These are phyloP conservation scores for Myiotriccus ornatus DNA, from an alignment of 2,797 vertebrate species.

Conservation along the genomic window DNA sequence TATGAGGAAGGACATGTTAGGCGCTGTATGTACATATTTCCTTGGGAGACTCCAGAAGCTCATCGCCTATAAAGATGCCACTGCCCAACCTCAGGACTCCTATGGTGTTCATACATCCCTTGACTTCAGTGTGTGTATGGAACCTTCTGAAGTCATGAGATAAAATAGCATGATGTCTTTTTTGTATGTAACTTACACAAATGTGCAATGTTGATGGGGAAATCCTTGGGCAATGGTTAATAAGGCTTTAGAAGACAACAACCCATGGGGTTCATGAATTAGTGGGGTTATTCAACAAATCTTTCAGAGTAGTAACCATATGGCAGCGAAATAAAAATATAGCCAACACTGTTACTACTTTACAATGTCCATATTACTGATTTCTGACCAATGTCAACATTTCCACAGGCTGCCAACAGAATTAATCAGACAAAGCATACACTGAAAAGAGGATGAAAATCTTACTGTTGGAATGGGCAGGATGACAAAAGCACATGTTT, in stretches of 20 bases:
- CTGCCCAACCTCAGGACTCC: background rate
- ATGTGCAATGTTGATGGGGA: background rate
- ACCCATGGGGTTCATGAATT: background rate
- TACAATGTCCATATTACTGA: background rate
- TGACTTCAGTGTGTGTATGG: background rate
- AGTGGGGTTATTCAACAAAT: background rate
- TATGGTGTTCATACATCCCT: accelerated
- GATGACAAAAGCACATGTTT: background rate
- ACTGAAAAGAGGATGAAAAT: background rate
- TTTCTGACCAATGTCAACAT: background rate
- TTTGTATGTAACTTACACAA: background rate
- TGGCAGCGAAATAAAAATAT: background rate
- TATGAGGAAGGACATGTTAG: background rate
- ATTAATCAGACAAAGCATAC: background rate
- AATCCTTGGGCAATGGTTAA: background rate
- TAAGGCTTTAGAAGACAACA: background rate
- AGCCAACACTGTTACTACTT: background rate
- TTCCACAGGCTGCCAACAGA: background rate
- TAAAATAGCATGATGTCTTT: background rate
- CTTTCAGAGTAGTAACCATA: background rate
- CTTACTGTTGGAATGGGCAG: background rate
- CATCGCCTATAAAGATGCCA: background rate
- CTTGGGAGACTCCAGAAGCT: background rate
- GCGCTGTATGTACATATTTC: accelerated
- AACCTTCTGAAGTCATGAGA: background rate